Percentiles rank a stretch among this genome's conserved stretches.
Conservation (phyloP, 2,797 vertebrate genomes). For the Linurgus olivaceus region DNA sequence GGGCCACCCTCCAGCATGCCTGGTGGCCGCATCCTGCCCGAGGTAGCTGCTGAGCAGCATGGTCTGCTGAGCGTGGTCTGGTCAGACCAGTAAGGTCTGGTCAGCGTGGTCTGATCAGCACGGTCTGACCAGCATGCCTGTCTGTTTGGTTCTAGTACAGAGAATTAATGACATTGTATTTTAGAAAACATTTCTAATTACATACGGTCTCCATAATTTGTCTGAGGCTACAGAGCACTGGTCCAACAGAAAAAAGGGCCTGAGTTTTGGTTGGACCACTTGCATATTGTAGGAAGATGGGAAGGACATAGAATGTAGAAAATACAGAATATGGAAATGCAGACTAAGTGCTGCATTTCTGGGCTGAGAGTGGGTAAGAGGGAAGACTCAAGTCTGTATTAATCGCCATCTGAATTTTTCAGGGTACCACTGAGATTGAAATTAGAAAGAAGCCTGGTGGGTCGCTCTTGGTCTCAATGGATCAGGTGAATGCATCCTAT, state of each 20-base stretch:
- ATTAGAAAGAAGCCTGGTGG: constrained; percentile 93
- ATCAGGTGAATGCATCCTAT: constrained; percentile 92
- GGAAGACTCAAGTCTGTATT: background rate
- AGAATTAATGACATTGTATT: background rate
- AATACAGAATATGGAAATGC: background rate
- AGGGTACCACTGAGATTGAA: constrained; percentile 91
- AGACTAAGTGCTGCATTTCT: background rate
- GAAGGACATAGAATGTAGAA: background rate
- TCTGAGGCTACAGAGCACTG: background rate
- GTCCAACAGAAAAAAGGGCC: background rate
- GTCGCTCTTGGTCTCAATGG: constrained; percentile 97
- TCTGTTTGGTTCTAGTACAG: background rate
- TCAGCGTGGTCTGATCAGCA: background rate
- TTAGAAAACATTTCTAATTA: no score
- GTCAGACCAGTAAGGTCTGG: rapidly evolving
- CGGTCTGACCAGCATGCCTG: background rate
- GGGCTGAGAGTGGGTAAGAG: background rate
- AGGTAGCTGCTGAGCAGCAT: constrained; percentile 68
- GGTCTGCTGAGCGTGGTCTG: rapidly evolving
- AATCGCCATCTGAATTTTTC: background rate
- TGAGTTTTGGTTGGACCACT: background rate
- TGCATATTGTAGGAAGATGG: rapidly evolving
- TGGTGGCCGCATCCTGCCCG: constrained; percentile 96
- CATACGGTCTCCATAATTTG: background rate
- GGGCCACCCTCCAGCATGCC: constrained; percentile 87